Percentiles rank a stretch among this genome's conserved stretches.
Evolutionary conservation across 2,797 vertebrate species (phyloP).

Genomic region (Chiroxiphia lanceolata): DNA sequence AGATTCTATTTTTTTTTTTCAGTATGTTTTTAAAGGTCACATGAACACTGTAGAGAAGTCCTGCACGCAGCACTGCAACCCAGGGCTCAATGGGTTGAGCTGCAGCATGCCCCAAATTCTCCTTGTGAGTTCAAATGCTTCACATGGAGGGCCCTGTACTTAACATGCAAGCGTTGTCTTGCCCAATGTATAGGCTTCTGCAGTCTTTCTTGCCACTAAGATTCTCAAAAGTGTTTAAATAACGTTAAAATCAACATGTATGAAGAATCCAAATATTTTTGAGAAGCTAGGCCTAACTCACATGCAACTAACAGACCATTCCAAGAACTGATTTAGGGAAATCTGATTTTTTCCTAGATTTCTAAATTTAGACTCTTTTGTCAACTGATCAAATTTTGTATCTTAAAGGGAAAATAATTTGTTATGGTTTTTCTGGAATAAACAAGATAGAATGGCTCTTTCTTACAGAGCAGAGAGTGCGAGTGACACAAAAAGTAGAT

Average conservation of each 20-base stretch:
- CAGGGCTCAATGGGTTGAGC: not conserved
- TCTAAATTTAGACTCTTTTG: not conserved
- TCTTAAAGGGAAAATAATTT: not conserved
- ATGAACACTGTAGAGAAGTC: accelerated
- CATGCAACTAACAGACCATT: not conserved
- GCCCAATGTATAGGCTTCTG: not conserved
- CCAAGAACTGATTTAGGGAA: not conserved
- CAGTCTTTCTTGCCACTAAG: not conserved
- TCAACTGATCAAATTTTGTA: not conserved
- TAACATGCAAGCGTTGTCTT: not conserved
- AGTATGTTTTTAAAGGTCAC: not conserved
- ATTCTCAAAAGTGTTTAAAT: not conserved
- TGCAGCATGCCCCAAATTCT: not conserved
- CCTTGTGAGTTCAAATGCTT: not conserved
- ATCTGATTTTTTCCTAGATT: not conserved
- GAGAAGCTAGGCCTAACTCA: not conserved
- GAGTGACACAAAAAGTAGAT: not conserved
- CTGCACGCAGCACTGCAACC: not conserved
- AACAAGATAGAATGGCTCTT: not conserved
- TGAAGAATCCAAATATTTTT: not conserved
- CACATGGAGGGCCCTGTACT: not conserved
- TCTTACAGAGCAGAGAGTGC: not conserved
- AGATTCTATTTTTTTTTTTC: not conserved
- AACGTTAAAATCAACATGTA: not conserved
- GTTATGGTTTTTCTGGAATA: not conserved